Evolutionary conservation across 2,888 invertebrate genomes (phyloP).

Genomic region (Leptopilina myrica): DNA sequence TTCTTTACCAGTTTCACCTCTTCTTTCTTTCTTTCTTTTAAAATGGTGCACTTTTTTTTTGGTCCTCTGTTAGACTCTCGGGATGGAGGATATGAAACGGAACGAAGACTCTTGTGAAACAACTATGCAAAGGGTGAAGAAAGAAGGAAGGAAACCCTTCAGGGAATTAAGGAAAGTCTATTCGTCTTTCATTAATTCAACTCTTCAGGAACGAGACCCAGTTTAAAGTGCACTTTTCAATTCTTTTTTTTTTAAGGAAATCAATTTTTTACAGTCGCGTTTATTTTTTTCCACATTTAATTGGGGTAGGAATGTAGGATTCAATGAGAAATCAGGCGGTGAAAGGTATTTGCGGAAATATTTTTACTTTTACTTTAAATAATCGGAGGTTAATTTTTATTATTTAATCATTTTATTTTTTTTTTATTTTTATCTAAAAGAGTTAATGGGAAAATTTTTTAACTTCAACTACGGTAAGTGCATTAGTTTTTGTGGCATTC

Average conservation of each 20-base stretch:
- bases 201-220: background rate
- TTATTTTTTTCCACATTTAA: too few relatives aligned
- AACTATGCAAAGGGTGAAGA: slow-evolving; percentile 10
- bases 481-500: too few relatives aligned
- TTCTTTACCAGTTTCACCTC: slow-evolving; percentile 44
- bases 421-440: too few relatives aligned
- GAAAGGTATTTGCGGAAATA: too few relatives aligned
- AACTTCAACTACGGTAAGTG: too few relatives aligned
- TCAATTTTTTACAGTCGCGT: background rate
- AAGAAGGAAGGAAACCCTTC: slow-evolving; percentile 20
- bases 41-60: slow-evolving; percentile 49
- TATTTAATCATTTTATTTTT: too few relatives aligned
- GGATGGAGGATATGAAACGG: slow-evolving; percentile 27
- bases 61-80: slow-evolving; percentile 47
- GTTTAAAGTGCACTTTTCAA: slow-evolving; percentile 7
- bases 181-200: slow-evolving; percentile 20
- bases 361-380: too few relatives aligned
- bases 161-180: slow-evolving; percentile 20
- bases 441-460: too few relatives aligned
- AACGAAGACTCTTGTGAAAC: slow-evolving; percentile 48
- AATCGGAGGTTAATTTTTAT: too few relatives aligned
- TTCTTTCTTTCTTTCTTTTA: slow-evolving; percentile 45
- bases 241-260: background rate
- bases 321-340: too few relatives aligned
- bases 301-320: too few relatives aligned